Conservation (phyloP, 2,888 invertebrate genomes). For the Trichopria drosophilae region DNA sequence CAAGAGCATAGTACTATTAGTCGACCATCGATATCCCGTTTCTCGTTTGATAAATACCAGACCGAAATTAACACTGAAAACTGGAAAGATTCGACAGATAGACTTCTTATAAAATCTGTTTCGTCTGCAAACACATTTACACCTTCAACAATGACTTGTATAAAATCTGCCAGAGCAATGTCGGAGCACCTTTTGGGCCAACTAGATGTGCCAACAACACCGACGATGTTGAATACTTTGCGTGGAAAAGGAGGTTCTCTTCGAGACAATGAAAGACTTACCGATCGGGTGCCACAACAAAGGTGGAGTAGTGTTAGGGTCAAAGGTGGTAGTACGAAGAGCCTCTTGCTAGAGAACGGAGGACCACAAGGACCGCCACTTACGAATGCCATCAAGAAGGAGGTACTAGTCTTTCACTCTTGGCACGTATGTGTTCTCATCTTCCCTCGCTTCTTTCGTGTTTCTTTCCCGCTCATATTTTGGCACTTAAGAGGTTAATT, state of each 20-base stretch:
- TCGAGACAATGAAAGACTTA: constrained; percentile 47
- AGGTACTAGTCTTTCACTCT: constrained; percentile 49
- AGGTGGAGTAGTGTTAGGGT: constrained; percentile 56
- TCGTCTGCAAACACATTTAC: constrained; percentile 53
- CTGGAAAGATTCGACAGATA: too few relatives aligned
- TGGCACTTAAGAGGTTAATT: too few relatives aligned
- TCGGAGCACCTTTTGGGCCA: constrained; percentile 56
- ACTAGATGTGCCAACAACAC: constrained; percentile 40
- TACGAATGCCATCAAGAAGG: constrained; percentile 50
- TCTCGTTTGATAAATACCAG: too few relatives aligned
- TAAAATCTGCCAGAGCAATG: constrained; percentile 55
- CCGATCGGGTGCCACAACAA: constrained; percentile 49
- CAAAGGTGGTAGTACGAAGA: constrained; percentile 55
- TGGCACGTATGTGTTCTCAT: too few relatives aligned
- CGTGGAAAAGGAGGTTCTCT: constrained; percentile 48
- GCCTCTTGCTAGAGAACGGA: constrained; percentile 54
- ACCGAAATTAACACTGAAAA: too few relatives aligned
- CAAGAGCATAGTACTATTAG: too few relatives aligned
- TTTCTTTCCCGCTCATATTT: too few relatives aligned
- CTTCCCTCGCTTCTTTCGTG: too few relatives aligned
- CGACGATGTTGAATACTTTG: constrained; percentile 43
- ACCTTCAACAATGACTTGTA: constrained; percentile 52
- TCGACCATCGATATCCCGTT: too few relatives aligned
- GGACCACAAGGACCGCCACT: constrained; percentile 48
- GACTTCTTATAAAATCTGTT: too few relatives aligned